phyloP scores from a whole-genome alignment of 92 coral and sea anemone species.

The Paragorgia papillata region DNA sequence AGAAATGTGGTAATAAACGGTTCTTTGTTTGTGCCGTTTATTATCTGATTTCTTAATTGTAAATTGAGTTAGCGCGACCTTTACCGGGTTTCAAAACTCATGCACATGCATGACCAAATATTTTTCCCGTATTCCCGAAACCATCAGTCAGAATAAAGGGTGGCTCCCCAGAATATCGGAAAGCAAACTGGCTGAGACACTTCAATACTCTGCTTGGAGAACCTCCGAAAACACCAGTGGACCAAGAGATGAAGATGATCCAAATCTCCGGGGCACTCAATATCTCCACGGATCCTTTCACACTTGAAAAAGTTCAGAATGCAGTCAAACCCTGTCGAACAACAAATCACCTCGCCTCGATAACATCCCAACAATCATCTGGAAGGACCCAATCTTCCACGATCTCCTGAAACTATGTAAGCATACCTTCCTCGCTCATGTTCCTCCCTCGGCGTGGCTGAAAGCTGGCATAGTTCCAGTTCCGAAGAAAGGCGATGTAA shows the following conservation, averaged over 20 bases:
- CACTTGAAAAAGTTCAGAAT: constrained; percentile 41
- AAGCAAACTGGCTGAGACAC: constrained; percentile 54
- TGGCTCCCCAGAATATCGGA: constrained; percentile 35
- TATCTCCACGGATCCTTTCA: constrained; percentile 49
- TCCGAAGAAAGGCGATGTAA: constrained; percentile 53
- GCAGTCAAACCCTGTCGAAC: constrained; percentile 34
- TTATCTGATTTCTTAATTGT: no score
- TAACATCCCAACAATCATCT: constrained; percentile 37
- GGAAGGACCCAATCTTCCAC: constrained; percentile 48
- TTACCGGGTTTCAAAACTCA: no score
- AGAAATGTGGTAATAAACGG: no score
- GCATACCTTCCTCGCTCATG: constrained; percentile 34
- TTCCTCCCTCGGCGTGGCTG: constrained; percentile 55
- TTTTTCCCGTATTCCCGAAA: no score
- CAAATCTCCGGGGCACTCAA: constrained; percentile 48
- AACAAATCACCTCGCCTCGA: constrained; percentile 51
- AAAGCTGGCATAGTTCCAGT: constrained; percentile 46
- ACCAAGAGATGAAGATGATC: constrained; percentile 27
- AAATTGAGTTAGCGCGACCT: no score
- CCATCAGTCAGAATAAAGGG: constrained; percentile 46
- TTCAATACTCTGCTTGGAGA: constrained; percentile 47
- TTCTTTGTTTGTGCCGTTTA: no score
- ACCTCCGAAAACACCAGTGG: constrained; percentile 28
- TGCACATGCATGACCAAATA: no score
- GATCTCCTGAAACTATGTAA: constrained; percentile 46